Evolutionary conservation across 2,888 invertebrate species (phyloP).

Genomic region (Eupithecia dodoneata): DNA sequence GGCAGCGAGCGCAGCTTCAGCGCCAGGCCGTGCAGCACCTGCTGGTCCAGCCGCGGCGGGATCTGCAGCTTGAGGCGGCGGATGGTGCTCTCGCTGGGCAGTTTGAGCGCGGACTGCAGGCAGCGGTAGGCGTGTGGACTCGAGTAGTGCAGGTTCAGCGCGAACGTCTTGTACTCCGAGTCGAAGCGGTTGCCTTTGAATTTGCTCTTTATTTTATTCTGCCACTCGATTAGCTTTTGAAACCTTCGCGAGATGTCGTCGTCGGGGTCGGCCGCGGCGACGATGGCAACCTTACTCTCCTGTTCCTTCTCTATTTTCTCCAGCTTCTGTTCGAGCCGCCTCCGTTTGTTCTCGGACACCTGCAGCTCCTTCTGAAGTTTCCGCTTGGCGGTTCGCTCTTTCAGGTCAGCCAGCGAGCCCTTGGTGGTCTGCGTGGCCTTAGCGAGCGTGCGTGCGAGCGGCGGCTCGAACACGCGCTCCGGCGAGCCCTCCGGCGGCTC

Average conservation of each 20-base stretch:
- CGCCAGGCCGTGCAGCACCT: slow-evolving; percentile 35
- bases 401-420: slow-evolving; percentile 16
- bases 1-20: slow-evolving; percentile 34
- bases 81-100: slow-evolving; percentile 44
- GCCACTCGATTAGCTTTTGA: slow-evolving; percentile 43
- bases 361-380: slow-evolving; percentile 27
- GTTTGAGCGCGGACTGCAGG: slow-evolving; percentile 39
- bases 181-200: slow-evolving; percentile 43
- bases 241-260: slow-evolving; percentile 43
- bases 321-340: slow-evolving; percentile 23
- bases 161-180: slow-evolving; percentile 39
- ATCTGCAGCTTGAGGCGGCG: slow-evolving; percentile 42
- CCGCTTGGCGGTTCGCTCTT: slow-evolving; percentile 22
- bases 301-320: slow-evolving; percentile 30
- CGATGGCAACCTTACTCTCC: slow-evolving; percentile 7
- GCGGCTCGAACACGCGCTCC: slow-evolving; percentile 25
- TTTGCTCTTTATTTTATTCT: slow-evolving; percentile 43
- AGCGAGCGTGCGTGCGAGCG: background rate
- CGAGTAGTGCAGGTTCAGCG: slow-evolving; percentile 45
- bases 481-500: slow-evolving; percentile 21
- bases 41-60: slow-evolving; percentile 31
- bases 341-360: slow-evolving; percentile 28
- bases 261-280: slow-evolving; percentile 22
- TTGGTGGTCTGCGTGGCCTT: slow-evolving; percentile 31
- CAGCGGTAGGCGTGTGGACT: slow-evolving; percentile 46